These are phyloP conservation scores for Actinostola sp. DNA, from an alignment of 92 coral and sea anemone species.

Conservation along the genomic window DNA sequence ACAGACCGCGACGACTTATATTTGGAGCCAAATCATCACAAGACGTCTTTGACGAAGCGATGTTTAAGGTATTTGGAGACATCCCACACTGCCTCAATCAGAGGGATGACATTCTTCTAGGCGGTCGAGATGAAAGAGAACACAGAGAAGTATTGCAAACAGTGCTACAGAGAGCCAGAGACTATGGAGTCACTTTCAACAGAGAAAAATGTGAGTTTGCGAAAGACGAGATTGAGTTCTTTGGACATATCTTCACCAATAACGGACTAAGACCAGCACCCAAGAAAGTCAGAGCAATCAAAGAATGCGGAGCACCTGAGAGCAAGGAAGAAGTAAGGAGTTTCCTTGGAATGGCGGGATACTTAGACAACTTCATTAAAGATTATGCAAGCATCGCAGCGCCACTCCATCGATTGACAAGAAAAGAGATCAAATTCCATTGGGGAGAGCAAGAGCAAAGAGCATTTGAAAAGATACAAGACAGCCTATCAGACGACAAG, in stretches of 20 bases:
- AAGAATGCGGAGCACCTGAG: constrained; percentile 52
- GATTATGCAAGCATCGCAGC: constrained; percentile 55
- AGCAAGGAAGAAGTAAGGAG: constrained; percentile 66
- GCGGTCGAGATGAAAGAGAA: constrained; percentile 28
- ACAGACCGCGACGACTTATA: constrained; percentile 52
- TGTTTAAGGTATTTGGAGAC: constrained; percentile 31
- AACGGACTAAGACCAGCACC: constrained; percentile 59
- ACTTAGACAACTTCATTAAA: constrained; percentile 23
- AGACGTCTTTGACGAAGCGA: constrained; percentile 46
- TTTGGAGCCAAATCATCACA: constrained; percentile 59
- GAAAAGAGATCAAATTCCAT: constrained; percentile 39
- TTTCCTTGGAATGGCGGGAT: constrained; percentile 61
- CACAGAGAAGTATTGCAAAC: constrained; percentile 30
- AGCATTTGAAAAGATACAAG: constrained; percentile 54
- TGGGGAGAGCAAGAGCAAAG: constrained; percentile 34
- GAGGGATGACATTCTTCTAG: constrained; percentile 45
- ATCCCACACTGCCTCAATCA: constrained; percentile 47
- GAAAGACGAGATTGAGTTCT: constrained; percentile 46
- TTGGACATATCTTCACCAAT: constrained; percentile 52
- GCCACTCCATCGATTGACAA: constrained; percentile 42
- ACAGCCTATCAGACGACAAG: constrained; percentile 49
- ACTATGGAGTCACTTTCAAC: constrained; percentile 35
- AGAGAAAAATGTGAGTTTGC: constrained; percentile 59
- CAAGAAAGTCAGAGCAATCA: constrained; percentile 65
- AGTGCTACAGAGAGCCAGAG: constrained; percentile 53